Evolutionary conservation across 2,888 invertebrate genomes (phyloP).

Genomic region (Rotaria magnacalcarata): DNA sequence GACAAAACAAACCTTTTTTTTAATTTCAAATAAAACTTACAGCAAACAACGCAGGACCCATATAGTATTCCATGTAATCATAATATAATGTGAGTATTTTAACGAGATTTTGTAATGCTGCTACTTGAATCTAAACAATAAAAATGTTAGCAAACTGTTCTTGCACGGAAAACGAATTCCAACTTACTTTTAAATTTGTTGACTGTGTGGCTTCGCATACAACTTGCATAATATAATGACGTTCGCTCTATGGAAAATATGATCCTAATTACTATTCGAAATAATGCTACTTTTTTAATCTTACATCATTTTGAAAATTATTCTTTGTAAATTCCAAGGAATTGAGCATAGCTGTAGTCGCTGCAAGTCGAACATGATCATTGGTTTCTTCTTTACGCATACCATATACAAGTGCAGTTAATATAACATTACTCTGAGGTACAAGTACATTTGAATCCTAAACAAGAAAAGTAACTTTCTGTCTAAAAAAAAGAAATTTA

Average conservation of each 20-base stretch:
- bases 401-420: constrained; percentile 96
- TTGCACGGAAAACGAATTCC: no score
- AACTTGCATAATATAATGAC: constrained; percentile 98
- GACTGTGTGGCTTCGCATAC: constrained; percentile 98
- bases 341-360: constrained; percentile 89
- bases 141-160: constrained; percentile 24
- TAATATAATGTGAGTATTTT: constrained; percentile 97
- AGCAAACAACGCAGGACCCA: constrained; percentile 93
- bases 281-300: constrained; percentile 50
- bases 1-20: neutral
- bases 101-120: constrained; percentile 88
- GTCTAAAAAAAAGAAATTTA: no score
- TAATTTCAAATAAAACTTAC: constrained; percentile 60
- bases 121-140: constrained; percentile 75
- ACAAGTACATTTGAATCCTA: constrained; percentile 79
- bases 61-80: constrained; percentile 97
- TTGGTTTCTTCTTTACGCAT: constrained; percentile 88
- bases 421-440: constrained; percentile 85
- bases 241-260: constrained; percentile 67
- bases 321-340: constrained; percentile 96
- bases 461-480: constrained; percentile 48
- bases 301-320: constrained; percentile 86
- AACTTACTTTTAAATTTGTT: constrained; percentile 65
- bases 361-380: constrained; percentile 86
- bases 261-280: neutral